Evolutionary conservation across 2,797 vertebrate species (phyloP).

Genomic region (Enoplosus armatus): DNA sequence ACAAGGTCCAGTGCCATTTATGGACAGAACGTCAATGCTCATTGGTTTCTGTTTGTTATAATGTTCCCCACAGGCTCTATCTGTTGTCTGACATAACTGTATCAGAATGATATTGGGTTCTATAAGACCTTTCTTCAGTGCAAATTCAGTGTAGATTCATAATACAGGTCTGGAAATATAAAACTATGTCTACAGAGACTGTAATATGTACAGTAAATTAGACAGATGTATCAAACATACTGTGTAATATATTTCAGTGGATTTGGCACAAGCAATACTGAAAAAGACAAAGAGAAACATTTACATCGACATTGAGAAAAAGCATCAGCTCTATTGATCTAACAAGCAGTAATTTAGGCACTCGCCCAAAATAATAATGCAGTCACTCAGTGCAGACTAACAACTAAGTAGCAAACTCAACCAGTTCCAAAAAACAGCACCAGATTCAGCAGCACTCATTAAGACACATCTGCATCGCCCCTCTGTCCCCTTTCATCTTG

Average conservation of each 20-base stretch:
- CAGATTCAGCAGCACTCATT: constrained; percentile 31
- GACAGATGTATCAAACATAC: not conserved
- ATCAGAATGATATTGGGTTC: constrained; percentile 13
- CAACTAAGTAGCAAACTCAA: constrained; percentile 18
- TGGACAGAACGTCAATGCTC: constrained; percentile 17
- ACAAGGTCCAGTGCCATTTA: constrained; percentile 21
- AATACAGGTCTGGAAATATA: constrained; percentile 2
- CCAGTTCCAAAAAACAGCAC: constrained; percentile 27
- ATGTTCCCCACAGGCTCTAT: constrained; percentile 21
- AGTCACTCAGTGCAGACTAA: constrained; percentile 16
- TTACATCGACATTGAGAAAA: not conserved
- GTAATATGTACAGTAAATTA: not conserved
- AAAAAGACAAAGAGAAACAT: constrained; percentile 14
- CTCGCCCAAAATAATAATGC: constrained; percentile 32
- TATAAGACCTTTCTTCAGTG: not conserved
- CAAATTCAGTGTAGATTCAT: constrained; percentile 10
- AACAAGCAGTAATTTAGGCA: constrained; percentile 35
- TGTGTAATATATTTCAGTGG: constrained; percentile 6
- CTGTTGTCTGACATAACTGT: constrained; percentile 22
- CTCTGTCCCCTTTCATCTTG: constrained; percentile 43
- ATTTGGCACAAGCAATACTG: not conserved
- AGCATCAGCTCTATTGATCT: constrained; percentile 34
- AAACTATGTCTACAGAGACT: constrained; percentile 14
- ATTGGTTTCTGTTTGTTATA: constrained; percentile 18
- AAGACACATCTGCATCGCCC: constrained; percentile 32